phyloP scores from a whole-genome alignment of 37 sponge, comb jelly and placozoan genomes.

The Eunapius fragilis region DNA sequence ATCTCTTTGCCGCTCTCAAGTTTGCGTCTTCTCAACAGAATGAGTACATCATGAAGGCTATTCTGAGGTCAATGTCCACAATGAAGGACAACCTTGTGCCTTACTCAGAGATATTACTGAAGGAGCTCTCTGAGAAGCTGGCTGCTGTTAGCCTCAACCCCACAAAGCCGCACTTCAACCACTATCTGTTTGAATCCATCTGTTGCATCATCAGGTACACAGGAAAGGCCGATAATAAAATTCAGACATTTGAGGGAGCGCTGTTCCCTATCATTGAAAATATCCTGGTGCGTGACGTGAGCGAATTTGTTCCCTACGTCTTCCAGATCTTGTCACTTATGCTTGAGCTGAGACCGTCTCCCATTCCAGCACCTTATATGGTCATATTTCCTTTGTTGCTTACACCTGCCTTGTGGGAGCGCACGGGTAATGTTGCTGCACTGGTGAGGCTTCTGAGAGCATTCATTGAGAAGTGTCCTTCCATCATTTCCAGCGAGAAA shows the following conservation, averaged over 20 bases:
- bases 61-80: slow-evolving; percentile 78
- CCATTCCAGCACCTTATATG: slow-evolving; percentile 89
- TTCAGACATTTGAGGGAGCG: slow-evolving; percentile 68
- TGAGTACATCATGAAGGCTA: slow-evolving; percentile 96
- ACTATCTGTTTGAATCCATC: slow-evolving; percentile 98
- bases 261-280: slow-evolving; percentile 91
- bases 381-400: slow-evolving; percentile 89
- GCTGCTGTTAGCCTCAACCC: slow-evolving; percentile 90
- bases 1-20: slow-evolving; percentile 73
- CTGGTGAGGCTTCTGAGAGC: slow-evolving; percentile 95
- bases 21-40: slow-evolving; percentile 83
- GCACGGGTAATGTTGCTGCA: slow-evolving; percentile 92
- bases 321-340: slow-evolving; percentile 96
- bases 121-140: slow-evolving; percentile 79
- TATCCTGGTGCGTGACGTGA: slow-evolving; percentile 84
- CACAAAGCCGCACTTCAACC: slow-evolving; percentile 98
- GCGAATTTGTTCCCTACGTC: slow-evolving; percentile 95
- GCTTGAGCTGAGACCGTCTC: slow-evolving; percentile 87
- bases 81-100: slow-evolving; percentile 59
- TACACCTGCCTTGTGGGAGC: slow-evolving; percentile 95
- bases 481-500: slow-evolving; percentile 48
- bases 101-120: slow-evolving; percentile 66
- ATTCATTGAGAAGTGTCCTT: slow-evolving; percentile 75
- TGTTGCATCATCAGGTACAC: slow-evolving; percentile 82
- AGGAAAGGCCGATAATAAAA: slow-evolving; percentile 53